These are phyloP conservation scores for Dicerorhinus sumatrensis DNA, from an alignment of 2,113 vertebrate species.

Conservation along the genomic window DNA sequence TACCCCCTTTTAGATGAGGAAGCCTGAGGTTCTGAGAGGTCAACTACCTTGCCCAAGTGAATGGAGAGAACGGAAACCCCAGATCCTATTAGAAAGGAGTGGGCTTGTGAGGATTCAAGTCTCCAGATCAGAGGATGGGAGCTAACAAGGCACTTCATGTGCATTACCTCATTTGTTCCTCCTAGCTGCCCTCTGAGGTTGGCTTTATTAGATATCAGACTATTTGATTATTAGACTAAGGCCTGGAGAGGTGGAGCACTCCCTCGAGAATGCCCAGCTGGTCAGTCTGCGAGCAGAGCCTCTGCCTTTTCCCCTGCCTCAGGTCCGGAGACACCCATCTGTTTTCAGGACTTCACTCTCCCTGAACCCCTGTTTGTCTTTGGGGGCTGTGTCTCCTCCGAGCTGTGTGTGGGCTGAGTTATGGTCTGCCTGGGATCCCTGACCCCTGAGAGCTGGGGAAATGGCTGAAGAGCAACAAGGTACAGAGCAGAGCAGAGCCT, in stretches of 20 bases:
- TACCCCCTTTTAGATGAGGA: neutral
- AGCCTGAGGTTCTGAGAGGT: neutral
- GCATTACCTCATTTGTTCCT: neutral
- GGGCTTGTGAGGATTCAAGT: neutral
- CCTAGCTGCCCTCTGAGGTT: neutral
- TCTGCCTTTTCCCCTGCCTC: neutral
- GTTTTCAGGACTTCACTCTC: neutral
- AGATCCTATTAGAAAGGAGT: neutral
- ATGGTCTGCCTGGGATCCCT: neutral
- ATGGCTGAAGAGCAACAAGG: neutral
- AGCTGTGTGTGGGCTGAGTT: neutral
- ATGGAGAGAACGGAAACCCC: neutral
- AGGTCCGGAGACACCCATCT: too few relatives aligned
- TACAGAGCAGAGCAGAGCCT: neutral
- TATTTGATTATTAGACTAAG: too few relatives aligned
- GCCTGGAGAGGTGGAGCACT: neutral
- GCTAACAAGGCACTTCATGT: accelerated
- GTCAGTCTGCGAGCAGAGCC: neutral
- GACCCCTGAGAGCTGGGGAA: neutral
- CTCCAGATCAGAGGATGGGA: neutral
- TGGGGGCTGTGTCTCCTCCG: neutral
- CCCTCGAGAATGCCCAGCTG: neutral
- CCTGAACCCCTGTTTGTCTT: neutral
- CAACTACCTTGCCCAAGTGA: neutral
- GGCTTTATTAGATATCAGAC: neutral